Evolutionary conservation across 2,113 vertebrate genomes (phyloP), one percentile per base, ranked within the genome.

Genomic region (Prionailurus bengalensis): DNA sequence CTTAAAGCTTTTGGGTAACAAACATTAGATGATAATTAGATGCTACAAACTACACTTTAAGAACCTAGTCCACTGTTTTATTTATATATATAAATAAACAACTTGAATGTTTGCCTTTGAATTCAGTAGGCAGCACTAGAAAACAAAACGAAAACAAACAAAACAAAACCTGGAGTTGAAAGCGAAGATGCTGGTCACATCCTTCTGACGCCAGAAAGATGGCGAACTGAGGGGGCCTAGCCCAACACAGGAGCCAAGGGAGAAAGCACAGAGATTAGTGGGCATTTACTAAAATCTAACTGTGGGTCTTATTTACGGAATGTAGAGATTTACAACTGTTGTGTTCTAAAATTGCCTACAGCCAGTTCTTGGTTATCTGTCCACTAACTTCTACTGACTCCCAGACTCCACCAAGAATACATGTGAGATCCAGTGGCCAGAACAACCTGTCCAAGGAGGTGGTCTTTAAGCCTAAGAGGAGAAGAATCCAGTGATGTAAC

Each of bases 21-120:
- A 82, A 29, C 48, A 12, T 83, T 42, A 55, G 1, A 14, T 91
- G 58, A 70, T 48, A 55, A 87, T 15, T 76, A 78, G 76, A 65
- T n/a, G 10, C 19, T 73, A 10, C 27, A 79, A 96, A 96, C 27
- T 27, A 45, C 48, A 51, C 12, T 95, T 94, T 71, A 94, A 63
- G 23, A 81, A 82, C 2, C 3, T 58, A 29, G 21, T 19, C n/a
- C 29, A 83, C 25, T 25, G 55, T n/a, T 66, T 42, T 61, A 61
- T 45, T n/a, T 66, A 42, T 61, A 61, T 29, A 42, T 61, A 61
- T 23, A 61, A 61, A 61, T 42, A 85, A 63, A 71, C 21, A 85
- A 71, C 55, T 15, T 51, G 45, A 17, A 27, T 76, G 25, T 21
- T 33, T 93, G 66, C n/a, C 63, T 91, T 84, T 51, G 71, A 89